phyloP scores from a whole-genome alignment of 2,113 vertebrate species.

The Glaucomys volans region DNA sequence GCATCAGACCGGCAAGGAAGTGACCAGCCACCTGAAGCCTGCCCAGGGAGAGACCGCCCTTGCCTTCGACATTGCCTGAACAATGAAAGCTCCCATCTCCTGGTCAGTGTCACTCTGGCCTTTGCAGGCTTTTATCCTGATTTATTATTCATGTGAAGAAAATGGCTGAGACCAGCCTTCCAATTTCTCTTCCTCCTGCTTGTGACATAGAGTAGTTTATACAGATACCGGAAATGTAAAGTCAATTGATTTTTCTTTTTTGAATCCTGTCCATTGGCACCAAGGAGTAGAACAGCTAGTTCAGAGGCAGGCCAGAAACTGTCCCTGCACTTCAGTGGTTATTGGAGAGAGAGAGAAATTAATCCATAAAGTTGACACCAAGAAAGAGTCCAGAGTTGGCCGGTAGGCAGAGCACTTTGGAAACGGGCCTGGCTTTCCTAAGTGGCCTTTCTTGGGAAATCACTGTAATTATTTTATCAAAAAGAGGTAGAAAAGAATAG shows the following conservation, averaged over 20 bases:
- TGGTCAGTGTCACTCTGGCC: neutral
- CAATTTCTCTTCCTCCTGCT: neutral
- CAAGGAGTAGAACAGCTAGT: neutral
- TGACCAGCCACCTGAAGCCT: neutral
- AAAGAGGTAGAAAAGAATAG: neutral
- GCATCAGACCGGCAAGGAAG: accelerated
- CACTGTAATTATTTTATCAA: neutral
- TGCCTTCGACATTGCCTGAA: neutral
- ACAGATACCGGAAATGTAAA: neutral
- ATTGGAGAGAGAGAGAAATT: neutral
- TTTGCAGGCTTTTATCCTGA: too few species aligned
- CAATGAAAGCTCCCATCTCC: neutral
- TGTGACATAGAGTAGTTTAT: neutral
- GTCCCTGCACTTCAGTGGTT: neutral
- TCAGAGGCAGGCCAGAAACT: neutral
- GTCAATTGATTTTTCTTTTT: neutral
- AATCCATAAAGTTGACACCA: neutral
- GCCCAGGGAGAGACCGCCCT: accelerated
- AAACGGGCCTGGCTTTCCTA: neutral
- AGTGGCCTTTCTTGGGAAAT: neutral
- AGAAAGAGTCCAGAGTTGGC: neutral
- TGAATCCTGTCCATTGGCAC: neutral
- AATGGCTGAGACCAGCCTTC: neutral
- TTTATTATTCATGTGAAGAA: neutral
- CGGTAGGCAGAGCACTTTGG: neutral